phyloP scores from a whole-genome alignment of 1,140 invertebrate genomes.

The Saccostrea cuccullata region DNA sequence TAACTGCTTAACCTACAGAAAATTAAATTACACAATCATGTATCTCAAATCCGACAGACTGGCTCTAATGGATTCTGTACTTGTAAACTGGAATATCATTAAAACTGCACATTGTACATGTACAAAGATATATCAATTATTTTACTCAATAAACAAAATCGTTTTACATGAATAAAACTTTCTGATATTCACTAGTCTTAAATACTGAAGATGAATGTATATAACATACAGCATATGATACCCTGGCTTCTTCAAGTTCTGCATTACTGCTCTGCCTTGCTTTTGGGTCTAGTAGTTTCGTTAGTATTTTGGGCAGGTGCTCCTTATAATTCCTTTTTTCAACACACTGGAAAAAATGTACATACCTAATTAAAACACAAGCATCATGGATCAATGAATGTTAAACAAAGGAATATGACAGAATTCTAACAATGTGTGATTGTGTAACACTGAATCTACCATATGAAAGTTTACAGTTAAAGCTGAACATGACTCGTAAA shows the following conservation, averaged over 20 bases:
- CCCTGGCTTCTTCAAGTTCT: constrained; percentile 71
- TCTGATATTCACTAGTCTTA: too few relatives aligned
- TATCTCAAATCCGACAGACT: neutral
- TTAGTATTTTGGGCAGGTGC: constrained; percentile 62
- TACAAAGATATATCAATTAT: neutral
- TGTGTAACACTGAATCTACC: too few relatives aligned
- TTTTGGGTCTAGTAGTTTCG: constrained; percentile 69
- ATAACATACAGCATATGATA: constrained; percentile 68
- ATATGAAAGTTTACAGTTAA: too few relatives aligned
- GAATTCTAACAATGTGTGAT: too few relatives aligned
- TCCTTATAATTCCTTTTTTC: constrained; percentile 62
- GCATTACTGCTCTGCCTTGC: constrained; percentile 65
- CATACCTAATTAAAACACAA: neutral
- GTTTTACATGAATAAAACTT: too few relatives aligned
- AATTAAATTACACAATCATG: neutral
- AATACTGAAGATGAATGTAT: neutral
- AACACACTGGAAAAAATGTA: constrained; percentile 32
- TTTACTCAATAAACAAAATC: too few relatives aligned
- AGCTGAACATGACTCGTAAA: too few relatives aligned
- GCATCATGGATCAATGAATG: neutral
- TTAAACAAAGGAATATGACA: too few relatives aligned
- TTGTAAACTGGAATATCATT: too few relatives aligned
- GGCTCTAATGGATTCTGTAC: neutral
- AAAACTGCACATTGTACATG: neutral
- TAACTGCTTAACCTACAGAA: constrained; percentile 68